These are phyloP conservation scores for Pentamera pediparva DNA, from an alignment of 53 echinoderm and acorn worm species.

Conservation along the genomic window DNA sequence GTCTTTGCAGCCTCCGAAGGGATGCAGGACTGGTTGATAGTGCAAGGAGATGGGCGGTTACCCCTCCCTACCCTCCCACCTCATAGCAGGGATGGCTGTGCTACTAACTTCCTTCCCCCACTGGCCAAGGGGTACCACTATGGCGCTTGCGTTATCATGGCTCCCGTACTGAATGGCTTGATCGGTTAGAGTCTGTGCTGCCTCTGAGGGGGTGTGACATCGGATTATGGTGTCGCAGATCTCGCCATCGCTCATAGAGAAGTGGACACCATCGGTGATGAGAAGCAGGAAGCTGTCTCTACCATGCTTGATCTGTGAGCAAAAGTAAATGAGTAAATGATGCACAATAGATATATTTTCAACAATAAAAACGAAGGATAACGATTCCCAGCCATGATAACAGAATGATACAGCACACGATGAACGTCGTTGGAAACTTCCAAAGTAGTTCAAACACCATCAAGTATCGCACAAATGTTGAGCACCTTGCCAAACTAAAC, in stretches of 20 bases:
- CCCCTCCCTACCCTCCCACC: constrained; percentile 60
- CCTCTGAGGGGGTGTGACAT: constrained; percentile 62
- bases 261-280: constrained; percentile 82
- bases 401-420: too few relatives aligned
- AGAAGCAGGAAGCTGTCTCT: constrained; percentile 77
- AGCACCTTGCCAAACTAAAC: too few relatives aligned
- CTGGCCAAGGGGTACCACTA: constrained; percentile 73
- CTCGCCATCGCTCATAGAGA: constrained; percentile 92
- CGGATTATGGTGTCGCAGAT: constrained; percentile 68
- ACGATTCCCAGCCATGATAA: too few relatives aligned
- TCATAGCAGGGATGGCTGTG: constrained; percentile 46
- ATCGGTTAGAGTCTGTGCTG: constrained; percentile 72
- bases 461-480: too few relatives aligned
- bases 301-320: constrained; percentile 67
- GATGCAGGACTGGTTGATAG: too few relatives aligned
- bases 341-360: too few relatives aligned
- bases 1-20: too few relatives aligned
- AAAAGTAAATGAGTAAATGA: not conserved
- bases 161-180: constrained; percentile 97
- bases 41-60: too few relatives aligned
- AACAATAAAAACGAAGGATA: too few relatives aligned
- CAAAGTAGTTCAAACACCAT: too few relatives aligned
- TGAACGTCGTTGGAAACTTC: too few relatives aligned
- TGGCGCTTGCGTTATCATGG: constrained; percentile 84
- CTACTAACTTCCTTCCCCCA: constrained; percentile 71